These are phyloP conservation scores for Aulostomus chinensis DNA, from an alignment of 2,797 vertebrate species.

Conservation along the genomic window DNA sequence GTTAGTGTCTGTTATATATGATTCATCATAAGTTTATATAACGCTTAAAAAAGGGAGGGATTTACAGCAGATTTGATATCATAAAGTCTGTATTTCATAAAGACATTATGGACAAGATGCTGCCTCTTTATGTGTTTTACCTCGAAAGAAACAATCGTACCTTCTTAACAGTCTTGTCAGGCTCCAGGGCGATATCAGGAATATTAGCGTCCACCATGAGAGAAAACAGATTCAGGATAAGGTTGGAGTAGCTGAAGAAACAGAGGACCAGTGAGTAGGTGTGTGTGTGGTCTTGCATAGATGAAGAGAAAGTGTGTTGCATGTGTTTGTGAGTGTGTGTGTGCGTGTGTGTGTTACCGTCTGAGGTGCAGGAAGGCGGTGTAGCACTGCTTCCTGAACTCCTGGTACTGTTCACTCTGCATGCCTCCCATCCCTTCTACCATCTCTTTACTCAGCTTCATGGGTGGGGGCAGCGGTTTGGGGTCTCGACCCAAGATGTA, in stretches of 20 bases:
- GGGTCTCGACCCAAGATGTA: constrained; percentile 97
- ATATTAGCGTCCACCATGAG: constrained; percentile 99
- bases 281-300: too few species aligned
- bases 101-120: too few species aligned
- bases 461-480: constrained; percentile 95
- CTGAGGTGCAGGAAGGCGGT: constrained; percentile 96
- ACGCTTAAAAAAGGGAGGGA: too few species aligned
- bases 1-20: too few species aligned
- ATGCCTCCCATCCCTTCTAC: constrained; percentile 99
- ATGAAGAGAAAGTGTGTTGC: too few species aligned
- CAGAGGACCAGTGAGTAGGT: not conserved
- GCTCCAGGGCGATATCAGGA: constrained; percentile 97
- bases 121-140: too few species aligned
- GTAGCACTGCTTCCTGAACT: constrained; percentile 98
- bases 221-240: constrained; percentile 98
- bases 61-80: too few species aligned
- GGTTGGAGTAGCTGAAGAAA: constrained; percentile 91
- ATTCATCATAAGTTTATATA: too few species aligned
- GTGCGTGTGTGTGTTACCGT: constrained; percentile 76
- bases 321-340: not conserved
- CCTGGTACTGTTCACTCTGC: constrained; percentile 98
- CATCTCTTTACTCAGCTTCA: constrained; percentile 99
- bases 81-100: too few species aligned
- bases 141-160: constrained; percentile 59
- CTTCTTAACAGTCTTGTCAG: constrained; percentile 99